Conservation (phyloP, 2,113 vertebrate genomes). For the rabbit (Oryctolagus cuniculus) region mOryCun1.1 NC_091438.1:113844501-113845000, state of each 20-base stretch:
- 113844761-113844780: neutral
- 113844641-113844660: neutral
- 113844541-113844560: too few relatives aligned
- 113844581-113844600: too few relatives aligned
- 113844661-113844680: neutral
- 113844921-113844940: neutral
- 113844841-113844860: neutral
- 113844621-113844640: neutral
- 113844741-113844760: neutral
- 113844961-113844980: neutral
- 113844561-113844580: too few relatives aligned
- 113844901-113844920: neutral
- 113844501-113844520: neutral
- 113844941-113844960: neutral
- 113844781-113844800: neutral
- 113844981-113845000: neutral
- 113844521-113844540: constrained; percentile 13
- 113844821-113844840: neutral
- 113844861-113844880: neutral
- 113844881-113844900: neutral
- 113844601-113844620: too few relatives aligned
- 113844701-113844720: neutral
- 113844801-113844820: neutral
- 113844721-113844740: neutral
- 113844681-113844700: neutral